Base-by-base conservation (phyloP, 2,113 vertebrate species). In the Aldabrachelys gigantea region DNA sequence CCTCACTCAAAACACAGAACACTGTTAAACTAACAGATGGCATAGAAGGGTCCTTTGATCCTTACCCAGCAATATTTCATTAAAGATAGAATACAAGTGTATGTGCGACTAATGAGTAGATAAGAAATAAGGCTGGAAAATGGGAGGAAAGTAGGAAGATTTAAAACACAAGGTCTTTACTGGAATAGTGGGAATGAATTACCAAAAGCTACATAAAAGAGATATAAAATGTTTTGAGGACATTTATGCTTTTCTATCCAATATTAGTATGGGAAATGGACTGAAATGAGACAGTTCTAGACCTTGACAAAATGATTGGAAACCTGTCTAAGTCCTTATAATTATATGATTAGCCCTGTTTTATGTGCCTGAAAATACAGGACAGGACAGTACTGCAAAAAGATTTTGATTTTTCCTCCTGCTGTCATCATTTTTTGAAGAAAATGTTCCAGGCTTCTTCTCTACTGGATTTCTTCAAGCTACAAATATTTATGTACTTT, bases 21-120 rank as follows among this genome's bases (percentile, higher is more conserved):
- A 17, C n/a, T 21, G 0, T 19, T 12, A 44, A 85, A 38, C 57
- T 5, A 1, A 2, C 5, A 57, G 3, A 75, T 11, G n/a, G 0
- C 2, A 0, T 2, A 6, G 38, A 9, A 27, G 13, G 2, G 35
- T 1, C 9, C 3, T 35, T 19, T 0, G 59, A 72, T 27, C 7
- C 25, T 29, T 21, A 53, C 19, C 53, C 16, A 9, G 1, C 5
- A 0, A 53, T 10, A 72, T 21, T 6, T 44, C 10, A 4, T 6
- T 69, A 3, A 4, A 27, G 3, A 24, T 1, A n/a, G 12, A 29
- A 5, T 5, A 2, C 1, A 1, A 27, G 21, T 1, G 0, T 10
- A 22, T 84, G n/a, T 0, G 0, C 10, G 27, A 79, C 49, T 41
- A 2, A 4, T 0, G 3, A 17, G 8, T 2, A 2, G 17, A 8